Evolutionary conservation across 2,888 invertebrate genomes (phyloP), one percentile per base, ranked within the genome.

Genomic region (Alitta virens): DNA sequence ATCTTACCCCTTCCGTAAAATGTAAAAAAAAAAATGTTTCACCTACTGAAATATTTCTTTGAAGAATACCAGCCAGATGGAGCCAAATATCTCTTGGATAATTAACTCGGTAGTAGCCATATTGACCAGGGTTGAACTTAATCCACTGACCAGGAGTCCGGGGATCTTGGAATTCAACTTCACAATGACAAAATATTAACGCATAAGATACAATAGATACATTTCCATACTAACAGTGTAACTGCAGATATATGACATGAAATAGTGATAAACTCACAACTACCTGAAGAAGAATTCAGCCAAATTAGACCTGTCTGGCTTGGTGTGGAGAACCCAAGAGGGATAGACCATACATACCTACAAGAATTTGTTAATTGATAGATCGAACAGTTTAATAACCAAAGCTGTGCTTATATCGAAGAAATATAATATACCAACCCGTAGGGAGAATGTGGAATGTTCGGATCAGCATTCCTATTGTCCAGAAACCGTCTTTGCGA

Each of bases 61-160:
- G 23, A 7, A 68, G 60, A 21, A 60, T 63, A 2, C 62, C 21
- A 18, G 75, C 76, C 16, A 88, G 75, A 5, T 73, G 74, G 24
- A 82, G 70, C 94, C 94, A 94, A 73, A 89, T 86, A 0, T 84
- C 82, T 1, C 78, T 68, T 0, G 88, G 85, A 77, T 96, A 95
- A 77, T 92, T 93, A 0, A 95, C 92, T 62, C 93, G 86, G 80
- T 92, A 96, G 80, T 90, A 95, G 0, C 95, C 94, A 14, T 89
- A 85, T 85, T 94, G 91, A 68, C 90, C 86, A 65, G 87, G 87
- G 80, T 96, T 96, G 60, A 95, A 86, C 83, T 95, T 95, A 16
- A 94, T 81, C 90, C 91, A 92, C 0, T 84, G 83, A 0, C 54
- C 27, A 14, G 27, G 33, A n/a, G 7, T 2, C 5, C 43, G 46